Base-by-base conservation (phyloP, 2,113 vertebrate species). In the Misgurnus anguillicaudatus region DNA sequence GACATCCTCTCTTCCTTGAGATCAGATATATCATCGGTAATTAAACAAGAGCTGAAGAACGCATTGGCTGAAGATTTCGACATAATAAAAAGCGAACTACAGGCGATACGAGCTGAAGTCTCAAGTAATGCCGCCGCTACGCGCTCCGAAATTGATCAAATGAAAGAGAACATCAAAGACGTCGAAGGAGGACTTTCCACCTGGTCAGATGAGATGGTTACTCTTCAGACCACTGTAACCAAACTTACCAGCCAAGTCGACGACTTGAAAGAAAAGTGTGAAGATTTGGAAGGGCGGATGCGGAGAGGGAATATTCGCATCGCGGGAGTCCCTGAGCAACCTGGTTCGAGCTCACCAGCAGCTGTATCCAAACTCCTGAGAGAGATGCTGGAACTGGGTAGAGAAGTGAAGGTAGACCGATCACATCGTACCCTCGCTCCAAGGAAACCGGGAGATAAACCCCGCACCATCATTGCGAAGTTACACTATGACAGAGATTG, bases 1-100 rank as follows among this genome's bases (percentile, higher is more conserved):
- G 67, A 79, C 39, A 73, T 80, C 17, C 71, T 74, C 9, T 73
- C 78, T n/a, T 62, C 57, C 5, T 9, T 79, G 67, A 79, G 57
- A 9, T 16, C 41, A 6, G 57, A 79, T 58, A 79, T 71, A 38
- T 71, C 55, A n/a, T 39, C 57, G 62, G 67, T 51, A 45, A 70
- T 71, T 47, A 79, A 62, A 4, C 61, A 57, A 51, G 77, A 79
- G 16, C 6, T 79, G 11, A 61, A 62, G 67, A 79, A 62, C 9
- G 57, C 60, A 55, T 4, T 65, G 7, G 41, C 74, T 17, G 16
- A 76, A 38, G 45, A 71, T 36, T 79, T 77, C 24, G 21, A 41
- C 58, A 51, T 8, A 62, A 57, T 70, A 21, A 72, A 72, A 64
- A 64, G 17, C 9, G 31, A 79, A 38, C 24, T 71, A 55, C 39